Conservation (phyloP, 2,888 invertebrate genomes). For the Leptodirus hochenwartii region DNA sequence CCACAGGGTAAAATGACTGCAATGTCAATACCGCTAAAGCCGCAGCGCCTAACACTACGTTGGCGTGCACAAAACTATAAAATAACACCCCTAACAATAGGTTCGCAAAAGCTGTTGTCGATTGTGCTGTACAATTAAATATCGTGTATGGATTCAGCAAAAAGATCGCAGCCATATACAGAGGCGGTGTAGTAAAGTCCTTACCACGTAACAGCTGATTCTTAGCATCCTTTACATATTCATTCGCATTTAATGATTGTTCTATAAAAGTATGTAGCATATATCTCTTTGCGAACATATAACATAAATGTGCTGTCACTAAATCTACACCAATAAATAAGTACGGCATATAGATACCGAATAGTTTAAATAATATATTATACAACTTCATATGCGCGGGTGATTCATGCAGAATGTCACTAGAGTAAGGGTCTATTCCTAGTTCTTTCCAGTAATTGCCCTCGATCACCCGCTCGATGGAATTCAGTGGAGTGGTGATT, state of each 20-base stretch:
- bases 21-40: constrained; percentile 62
- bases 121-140: constrained; percentile 71
- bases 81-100: constrained; percentile 57
- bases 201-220: constrained; percentile 33
- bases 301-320: constrained; percentile 55
- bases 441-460: constrained; percentile 59
- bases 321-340: constrained; percentile 60
- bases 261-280: constrained; percentile 34
- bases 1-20: constrained; percentile 66
- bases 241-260: constrained; percentile 31
- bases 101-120: constrained; percentile 82
- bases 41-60: constrained; percentile 38
- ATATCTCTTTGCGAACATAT: constrained; percentile 50
- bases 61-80: constrained; percentile 45
- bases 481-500: constrained; percentile 24
- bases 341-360: constrained; percentile 33
- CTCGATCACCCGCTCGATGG: constrained; percentile 79
- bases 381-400: constrained; percentile 54
- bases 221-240: constrained; percentile 39
- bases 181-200: constrained; percentile 40
- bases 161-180: constrained; percentile 60
- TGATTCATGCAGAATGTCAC: constrained; percentile 86
- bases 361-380: constrained; percentile 36
- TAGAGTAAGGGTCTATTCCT: constrained; percentile 71
- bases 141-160: constrained; percentile 80